Conservation (phyloP, 1,140 invertebrate genomes). For the Pseudomyrmex concolor region DNA sequence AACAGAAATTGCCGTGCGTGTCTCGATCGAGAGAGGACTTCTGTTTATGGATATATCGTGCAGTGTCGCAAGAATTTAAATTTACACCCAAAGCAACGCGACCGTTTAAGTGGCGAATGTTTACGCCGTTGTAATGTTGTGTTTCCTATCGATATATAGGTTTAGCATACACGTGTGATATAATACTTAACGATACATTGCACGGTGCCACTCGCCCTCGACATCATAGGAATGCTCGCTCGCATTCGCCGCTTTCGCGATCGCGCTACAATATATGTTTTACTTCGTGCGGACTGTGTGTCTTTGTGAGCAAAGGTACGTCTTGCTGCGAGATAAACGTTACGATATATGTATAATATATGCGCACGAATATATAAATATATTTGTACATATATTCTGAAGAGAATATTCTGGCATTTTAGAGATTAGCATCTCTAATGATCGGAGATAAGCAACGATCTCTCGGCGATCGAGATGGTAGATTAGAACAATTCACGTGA, state of each 20-base stretch:
- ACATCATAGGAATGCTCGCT: conserved; percentile 37
- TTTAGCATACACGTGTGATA: not conserved
- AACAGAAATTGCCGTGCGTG: conserved; percentile 25
- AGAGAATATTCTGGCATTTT: conserved; percentile 21
- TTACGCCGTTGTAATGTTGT: conserved; percentile 1
- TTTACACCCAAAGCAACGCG: conserved; percentile 17
- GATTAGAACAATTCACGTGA: not conserved
- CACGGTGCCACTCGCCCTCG: conserved; percentile 7
- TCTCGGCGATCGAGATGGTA: not conserved
- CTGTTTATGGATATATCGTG: conserved; percentile 17
- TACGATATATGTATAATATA: no score
- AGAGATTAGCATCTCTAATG: conserved; percentile 31
- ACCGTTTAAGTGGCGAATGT: conserved; percentile 5
- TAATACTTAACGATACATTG: not conserved
- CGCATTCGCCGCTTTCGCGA: conserved; percentile 20
- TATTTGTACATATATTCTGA: conserved; percentile 20
- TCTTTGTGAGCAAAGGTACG: conserved; percentile 1
- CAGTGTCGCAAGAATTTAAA: conserved; percentile 44
- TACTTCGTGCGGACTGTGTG: conserved; percentile 30
- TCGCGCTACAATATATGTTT: conserved; percentile 19
- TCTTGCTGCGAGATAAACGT: conserved; percentile 37
- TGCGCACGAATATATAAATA: no score
- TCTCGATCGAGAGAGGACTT: not conserved
- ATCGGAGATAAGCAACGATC: conserved; percentile 17
- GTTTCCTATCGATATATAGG: conserved; percentile 3